These are phyloP conservation scores for Lichenostomus cassidix DNA, from an alignment of 2,113 vertebrate species.

Conservation along the genomic window DNA sequence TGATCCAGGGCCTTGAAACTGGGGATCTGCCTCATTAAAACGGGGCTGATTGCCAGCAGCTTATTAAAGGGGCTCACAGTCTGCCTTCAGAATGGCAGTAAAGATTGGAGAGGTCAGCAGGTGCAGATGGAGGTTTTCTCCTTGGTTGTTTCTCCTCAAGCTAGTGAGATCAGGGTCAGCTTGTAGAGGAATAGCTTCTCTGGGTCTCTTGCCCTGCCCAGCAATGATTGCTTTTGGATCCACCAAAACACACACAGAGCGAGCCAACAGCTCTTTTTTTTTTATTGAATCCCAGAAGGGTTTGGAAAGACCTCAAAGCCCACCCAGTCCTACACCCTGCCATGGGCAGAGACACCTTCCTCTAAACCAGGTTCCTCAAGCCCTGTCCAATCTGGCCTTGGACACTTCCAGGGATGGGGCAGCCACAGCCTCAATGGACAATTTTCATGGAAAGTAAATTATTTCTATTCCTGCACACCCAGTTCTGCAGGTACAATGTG, in stretches of 20 bases:
- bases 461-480: background rate
- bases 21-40: background rate
- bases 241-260: background rate
- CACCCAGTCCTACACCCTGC: background rate
- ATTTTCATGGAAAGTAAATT: background rate
- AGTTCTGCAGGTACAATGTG: background rate
- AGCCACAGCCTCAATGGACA: background rate
- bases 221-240: background rate
- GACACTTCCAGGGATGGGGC: background rate
- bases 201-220: conserved; percentile 9
- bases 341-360: background rate
- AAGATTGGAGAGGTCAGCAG: background rate
- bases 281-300: background rate
- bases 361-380: background rate
- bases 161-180: background rate
- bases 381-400: background rate
- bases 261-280: background rate
- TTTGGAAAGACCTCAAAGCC: background rate
- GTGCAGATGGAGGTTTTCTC: background rate
- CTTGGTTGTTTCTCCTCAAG: background rate
- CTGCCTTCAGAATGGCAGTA: background rate
- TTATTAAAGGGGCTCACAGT: background rate
- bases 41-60: background rate
- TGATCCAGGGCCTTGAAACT: background rate
- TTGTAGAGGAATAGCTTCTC: background rate